Percentiles rank a stretch among this genome's conserved stretches.
Evolutionary conservation across 2,797 vertebrate genomes (phyloP).

Genomic region (Pseudochromis fuscus): DNA sequence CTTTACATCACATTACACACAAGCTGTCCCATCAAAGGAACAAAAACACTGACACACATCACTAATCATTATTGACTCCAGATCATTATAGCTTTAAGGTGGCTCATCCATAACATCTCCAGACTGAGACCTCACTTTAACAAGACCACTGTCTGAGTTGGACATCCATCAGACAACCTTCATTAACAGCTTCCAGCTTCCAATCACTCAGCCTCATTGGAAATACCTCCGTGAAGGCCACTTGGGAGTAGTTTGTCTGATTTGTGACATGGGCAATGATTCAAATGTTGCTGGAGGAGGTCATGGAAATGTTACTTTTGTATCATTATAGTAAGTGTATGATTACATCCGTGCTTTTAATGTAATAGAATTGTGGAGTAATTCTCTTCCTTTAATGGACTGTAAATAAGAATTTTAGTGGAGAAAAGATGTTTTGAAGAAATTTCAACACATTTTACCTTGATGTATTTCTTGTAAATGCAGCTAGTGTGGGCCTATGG

Average conservation of each 20-base stretch:
- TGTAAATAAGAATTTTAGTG: background rate
- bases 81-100: slow-evolving; percentile 8
- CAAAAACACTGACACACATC: slow-evolving; percentile 18
- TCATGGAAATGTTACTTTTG: slow-evolving; percentile 13
- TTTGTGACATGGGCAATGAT: slow-evolving; percentile 43
- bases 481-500: no score
- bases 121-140: slow-evolving; percentile 18
- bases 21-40: slow-evolving; percentile 1
- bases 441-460: background rate
- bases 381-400: slow-evolving; percentile 12
- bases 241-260: slow-evolving; percentile 47
- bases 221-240: slow-evolving; percentile 51
- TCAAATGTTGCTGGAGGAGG: slow-evolving; percentile 31
- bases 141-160: slow-evolving; percentile 1
- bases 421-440: background rate
- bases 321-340: background rate
- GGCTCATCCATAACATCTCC: slow-evolving; percentile 20
- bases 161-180: slow-evolving; percentile 53
- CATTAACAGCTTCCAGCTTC: slow-evolving; percentile 42
- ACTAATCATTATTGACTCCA: slow-evolving; percentile 45
- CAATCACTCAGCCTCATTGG: slow-evolving; percentile 54
- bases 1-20: slow-evolving; percentile 22
- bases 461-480: background rate
- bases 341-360: slow-evolving; percentile 17
- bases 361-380: slow-evolving; percentile 19